These are phyloP conservation scores for Penaeus vannamei DNA, from an alignment of 1,140 invertebrate species.

Conservation along the genomic window DNA sequence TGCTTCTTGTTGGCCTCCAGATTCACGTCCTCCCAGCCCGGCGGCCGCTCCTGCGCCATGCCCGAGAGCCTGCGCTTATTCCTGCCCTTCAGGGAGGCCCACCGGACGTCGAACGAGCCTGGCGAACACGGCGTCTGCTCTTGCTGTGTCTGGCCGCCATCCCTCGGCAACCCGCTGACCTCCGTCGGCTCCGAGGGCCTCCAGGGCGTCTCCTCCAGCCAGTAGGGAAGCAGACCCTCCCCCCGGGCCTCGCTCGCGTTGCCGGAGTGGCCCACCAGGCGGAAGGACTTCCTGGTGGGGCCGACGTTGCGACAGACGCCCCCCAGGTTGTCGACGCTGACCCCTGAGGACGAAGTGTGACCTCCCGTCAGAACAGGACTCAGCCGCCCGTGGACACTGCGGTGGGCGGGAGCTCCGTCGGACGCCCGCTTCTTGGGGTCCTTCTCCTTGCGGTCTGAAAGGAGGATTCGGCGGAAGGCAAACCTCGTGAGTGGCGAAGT, in stretches of 20 bases:
- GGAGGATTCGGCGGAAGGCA: no score
- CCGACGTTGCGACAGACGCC: background rate
- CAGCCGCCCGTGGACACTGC: no score
- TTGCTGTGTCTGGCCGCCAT: background rate
- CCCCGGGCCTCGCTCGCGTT: background rate
- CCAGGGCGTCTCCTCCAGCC: slow-evolving; percentile 17
- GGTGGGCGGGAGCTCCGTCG: no score
- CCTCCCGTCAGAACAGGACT: no score
- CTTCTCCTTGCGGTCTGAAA: no score
- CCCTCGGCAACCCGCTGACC: no score
- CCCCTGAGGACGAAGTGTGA: no score
- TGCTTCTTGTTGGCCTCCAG: background rate
- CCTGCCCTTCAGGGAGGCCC: slow-evolving; percentile 35
- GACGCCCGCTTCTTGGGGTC: no score
- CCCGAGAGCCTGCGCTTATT: background rate
- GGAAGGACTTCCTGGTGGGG: slow-evolving; percentile 25
- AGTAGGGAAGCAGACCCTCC: slow-evolving; percentile 2
- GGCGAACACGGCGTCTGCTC: background rate
- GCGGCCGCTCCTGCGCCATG: slow-evolving; percentile 1
- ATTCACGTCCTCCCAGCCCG: slow-evolving; percentile 41
- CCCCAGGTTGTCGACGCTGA: no score
- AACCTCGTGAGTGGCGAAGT: no score
- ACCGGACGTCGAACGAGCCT: slow-evolving; percentile 35
- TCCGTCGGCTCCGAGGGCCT: no score
- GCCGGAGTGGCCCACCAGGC: background rate